A percentile compares a stretch with the other conserved stretches of the same genome.
Evolutionary conservation across 2,888 invertebrate species (phyloP).

Genomic region (Drosophila flavopinicola): DNA sequence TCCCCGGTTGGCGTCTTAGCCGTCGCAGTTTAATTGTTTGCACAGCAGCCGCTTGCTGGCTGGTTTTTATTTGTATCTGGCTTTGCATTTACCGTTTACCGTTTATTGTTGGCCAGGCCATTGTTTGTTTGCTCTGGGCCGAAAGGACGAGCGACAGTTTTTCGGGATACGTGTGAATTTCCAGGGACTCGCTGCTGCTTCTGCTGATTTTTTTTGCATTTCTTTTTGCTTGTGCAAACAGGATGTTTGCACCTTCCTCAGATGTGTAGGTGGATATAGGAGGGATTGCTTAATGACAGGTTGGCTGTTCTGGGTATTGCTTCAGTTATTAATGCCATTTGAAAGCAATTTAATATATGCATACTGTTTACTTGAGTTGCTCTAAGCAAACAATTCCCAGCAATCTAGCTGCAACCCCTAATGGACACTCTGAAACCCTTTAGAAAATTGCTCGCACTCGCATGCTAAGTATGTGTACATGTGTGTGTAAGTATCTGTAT

Average conservation of each 20-base stretch:
- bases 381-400: constrained; percentile 55
- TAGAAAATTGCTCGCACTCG: constrained; percentile 49
- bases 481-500: neutral
- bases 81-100: constrained; percentile 54
- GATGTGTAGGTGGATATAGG: constrained; percentile 35
- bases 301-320: constrained; percentile 41
- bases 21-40: constrained; percentile 67
- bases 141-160: constrained; percentile 35
- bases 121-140: constrained; percentile 34
- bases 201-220: constrained; percentile 45
- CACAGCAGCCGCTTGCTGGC: constrained; percentile 60
- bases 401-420: constrained; percentile 49
- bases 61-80: constrained; percentile 55
- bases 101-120: constrained; percentile 11
- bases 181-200: constrained; percentile 41
- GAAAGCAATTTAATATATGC: constrained; percentile 76
- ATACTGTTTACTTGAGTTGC: constrained; percentile 42
- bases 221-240: constrained; percentile 35
- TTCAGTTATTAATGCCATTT: constrained; percentile 70
- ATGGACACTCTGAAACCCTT: constrained; percentile 66
- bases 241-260: constrained; percentile 79
- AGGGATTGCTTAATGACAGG: constrained; percentile 70
- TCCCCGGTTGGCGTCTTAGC: constrained; percentile 21
- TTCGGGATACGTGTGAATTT: constrained; percentile 60
- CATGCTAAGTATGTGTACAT: constrained; percentile 3